phyloP scores from a whole-genome alignment of 2,797 vertebrate species.

The Echeneis naucrates region DNA sequence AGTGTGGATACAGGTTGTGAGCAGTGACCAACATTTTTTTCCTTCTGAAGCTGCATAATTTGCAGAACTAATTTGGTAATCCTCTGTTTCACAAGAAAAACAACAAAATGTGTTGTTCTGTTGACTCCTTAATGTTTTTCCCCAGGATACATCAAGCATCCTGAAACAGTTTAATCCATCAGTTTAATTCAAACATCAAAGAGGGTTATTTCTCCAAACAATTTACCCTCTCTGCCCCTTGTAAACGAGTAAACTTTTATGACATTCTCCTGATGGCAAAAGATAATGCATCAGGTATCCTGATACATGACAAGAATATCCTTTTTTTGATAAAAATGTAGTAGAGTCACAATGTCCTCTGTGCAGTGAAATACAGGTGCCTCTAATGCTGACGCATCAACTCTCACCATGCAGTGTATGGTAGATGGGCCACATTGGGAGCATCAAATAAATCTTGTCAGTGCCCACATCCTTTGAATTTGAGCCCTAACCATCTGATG shows the following conservation, averaged over 20 bases:
- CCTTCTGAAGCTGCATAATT: too few relatives aligned
- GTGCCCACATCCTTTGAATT: conserved; percentile 28
- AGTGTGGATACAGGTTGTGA: not conserved
- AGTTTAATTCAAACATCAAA: conserved; percentile 16
- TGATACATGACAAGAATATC: not conserved
- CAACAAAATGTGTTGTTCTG: not conserved
- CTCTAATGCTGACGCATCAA: conserved; percentile 10
- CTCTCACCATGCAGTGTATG: conserved; percentile 24
- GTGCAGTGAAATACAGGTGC: conserved; percentile 8
- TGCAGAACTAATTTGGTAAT: too few relatives aligned
- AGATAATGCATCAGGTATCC: not conserved
- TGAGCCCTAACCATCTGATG: conserved; percentile 27
- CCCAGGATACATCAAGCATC: too few relatives aligned
- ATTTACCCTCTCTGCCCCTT: conserved; percentile 1
- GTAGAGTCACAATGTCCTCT: not conserved
- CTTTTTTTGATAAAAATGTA: conserved; percentile 1
- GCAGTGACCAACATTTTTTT: not conserved
- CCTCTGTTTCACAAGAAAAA: too few relatives aligned
- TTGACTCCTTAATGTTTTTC: too few relatives aligned
- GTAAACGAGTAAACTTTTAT: not conserved
- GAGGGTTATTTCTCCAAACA: not conserved
- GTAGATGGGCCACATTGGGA: conserved; percentile 30
- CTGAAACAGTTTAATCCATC: too few relatives aligned
- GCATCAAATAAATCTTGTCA: conserved; percentile 35
- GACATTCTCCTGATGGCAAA: conserved; percentile 1